Conservation (phyloP, 2,888 invertebrate genomes). For the Zygogramma bicolorata region DNA sequence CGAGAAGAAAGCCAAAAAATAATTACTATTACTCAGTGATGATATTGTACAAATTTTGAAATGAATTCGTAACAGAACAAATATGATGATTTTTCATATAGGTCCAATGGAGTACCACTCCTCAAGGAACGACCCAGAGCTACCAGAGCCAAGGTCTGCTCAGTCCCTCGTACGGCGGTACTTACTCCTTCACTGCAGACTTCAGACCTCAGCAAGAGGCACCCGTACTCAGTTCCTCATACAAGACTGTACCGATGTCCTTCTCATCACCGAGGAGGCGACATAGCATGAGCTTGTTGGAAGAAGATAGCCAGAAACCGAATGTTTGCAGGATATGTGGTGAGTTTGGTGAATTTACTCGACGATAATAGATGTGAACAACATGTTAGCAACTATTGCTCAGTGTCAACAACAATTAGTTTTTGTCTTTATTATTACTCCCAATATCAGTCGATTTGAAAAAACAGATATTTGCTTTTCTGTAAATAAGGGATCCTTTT, state of each 20-base stretch:
- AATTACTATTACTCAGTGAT: no score
- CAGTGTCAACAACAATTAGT: no score
- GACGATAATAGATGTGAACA: no score
- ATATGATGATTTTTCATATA: conserved; percentile 55
- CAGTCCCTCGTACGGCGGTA: conserved; percentile 77
- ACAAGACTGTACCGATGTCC: conserved; percentile 70
- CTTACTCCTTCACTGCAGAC: conserved; percentile 87
- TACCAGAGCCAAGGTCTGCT: conserved; percentile 74
- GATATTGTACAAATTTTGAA: no score
- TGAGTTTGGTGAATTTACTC: no score
- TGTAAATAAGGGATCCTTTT: no score
- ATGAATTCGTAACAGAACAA: no score
- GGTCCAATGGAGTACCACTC: conserved; percentile 79
- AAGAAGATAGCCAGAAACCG: conserved; percentile 84
- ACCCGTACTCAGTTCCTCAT: conserved; percentile 68
- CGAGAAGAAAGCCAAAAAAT: no score
- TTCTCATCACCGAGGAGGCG: conserved; percentile 64
- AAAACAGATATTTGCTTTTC: no score
- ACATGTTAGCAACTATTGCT: no score
- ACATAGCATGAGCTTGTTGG: conserved; percentile 61
- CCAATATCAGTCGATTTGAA: no score
- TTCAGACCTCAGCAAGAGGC: conserved; percentile 74
- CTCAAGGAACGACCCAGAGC: conserved; percentile 71
- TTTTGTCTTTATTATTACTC: no score
- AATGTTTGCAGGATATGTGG: conserved; percentile 96